Base-by-base conservation (phyloP, 2,113 vertebrate genomes). In the Podarcis muralis region DNA sequence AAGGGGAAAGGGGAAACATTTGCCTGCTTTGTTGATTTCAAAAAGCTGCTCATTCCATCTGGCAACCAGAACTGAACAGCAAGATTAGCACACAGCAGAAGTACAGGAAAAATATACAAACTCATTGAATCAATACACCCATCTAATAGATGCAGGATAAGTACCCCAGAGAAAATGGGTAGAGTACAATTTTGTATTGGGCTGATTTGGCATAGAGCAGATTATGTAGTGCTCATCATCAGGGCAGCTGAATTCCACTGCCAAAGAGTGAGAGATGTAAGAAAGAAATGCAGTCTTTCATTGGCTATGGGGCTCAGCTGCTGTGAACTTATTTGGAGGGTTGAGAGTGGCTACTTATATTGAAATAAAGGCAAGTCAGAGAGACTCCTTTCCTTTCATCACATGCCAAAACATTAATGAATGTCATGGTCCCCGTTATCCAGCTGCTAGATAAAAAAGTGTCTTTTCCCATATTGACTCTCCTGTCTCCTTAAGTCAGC, bases 11-110 rank as follows among this genome's bases (percentile, higher is more conserved):
- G 43, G 40, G 20, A 76, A 75, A 48, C 25, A 71, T 82, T 75
- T 83, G 71, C 53, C 35, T 83, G 35, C 80, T 88, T 82, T 75
- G 57, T 88, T 72, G 53, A 81, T 72, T 43, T 81, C 48, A 62
- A 81, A 77, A 37, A 81, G 66, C 48, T 87, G 66, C 13, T 79
- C n/a, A 53, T 20, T 71, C 76, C 77, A 57, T 69, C 77, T 78
- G 85, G 85, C 68, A 84, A 48, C 43, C 68, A 72, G 30, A 43
- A 79, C 62, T 53, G 72, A 66, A 66, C 32, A 69, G 35, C 76
- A 69, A 53, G 69, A 87, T 69, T 48, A 72, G 23, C 78, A 72
- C 66, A 62, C 2, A 81, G 32, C n/a, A 32, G 35, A 37, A 74
- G 6, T 74, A 15, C 68, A 72, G 32, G 8, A 25, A 81, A 37